Conservation (phyloP, 2,888 invertebrate genomes). For the Apantesis nais region DNA sequence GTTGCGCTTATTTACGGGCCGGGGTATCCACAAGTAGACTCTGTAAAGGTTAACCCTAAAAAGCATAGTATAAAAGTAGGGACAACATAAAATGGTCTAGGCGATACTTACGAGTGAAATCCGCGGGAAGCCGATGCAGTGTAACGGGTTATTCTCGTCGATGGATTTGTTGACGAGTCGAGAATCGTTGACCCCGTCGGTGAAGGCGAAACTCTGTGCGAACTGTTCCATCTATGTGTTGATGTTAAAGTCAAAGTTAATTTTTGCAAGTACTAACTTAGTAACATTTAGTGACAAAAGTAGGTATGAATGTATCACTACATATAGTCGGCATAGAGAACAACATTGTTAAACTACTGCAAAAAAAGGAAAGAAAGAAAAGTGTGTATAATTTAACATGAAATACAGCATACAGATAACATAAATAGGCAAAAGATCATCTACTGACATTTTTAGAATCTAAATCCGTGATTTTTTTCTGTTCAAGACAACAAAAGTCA, state of each 20-base stretch:
- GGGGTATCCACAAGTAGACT: slow-evolving; percentile 19
- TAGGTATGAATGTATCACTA: not conserved
- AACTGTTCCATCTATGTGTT: slow-evolving; percentile 60
- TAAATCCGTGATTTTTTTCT: not conserved
- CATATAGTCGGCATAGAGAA: not conserved
- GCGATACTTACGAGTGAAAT: slow-evolving; percentile 71
- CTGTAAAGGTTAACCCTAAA: slow-evolving; percentile 51
- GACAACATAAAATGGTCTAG: slow-evolving; percentile 69
- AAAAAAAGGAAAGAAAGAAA: too few relatives aligned
- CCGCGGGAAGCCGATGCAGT: slow-evolving; percentile 77
- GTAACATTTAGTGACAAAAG: not conserved
- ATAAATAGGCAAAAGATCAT: not conserved
- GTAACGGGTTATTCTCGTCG: slow-evolving; percentile 85
- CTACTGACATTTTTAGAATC: not conserved
- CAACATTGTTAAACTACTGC: not conserved
- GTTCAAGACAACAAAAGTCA: not conserved
- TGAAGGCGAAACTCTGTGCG: slow-evolving; percentile 72
- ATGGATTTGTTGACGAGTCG: slow-evolving; percentile 82
- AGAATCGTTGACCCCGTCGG: slow-evolving; percentile 81
- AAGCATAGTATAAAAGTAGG: slow-evolving; percentile 48
- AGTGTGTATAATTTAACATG: not conserved
- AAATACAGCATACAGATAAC: not conserved
- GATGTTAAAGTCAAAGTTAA: slow-evolving; percentile 34
- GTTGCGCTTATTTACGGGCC: not conserved
- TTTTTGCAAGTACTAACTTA: slow-evolving; percentile 22